phyloP scores from a whole-genome alignment of 2,113 vertebrate genomes.

The Donacobius atricapilla region DNA sequence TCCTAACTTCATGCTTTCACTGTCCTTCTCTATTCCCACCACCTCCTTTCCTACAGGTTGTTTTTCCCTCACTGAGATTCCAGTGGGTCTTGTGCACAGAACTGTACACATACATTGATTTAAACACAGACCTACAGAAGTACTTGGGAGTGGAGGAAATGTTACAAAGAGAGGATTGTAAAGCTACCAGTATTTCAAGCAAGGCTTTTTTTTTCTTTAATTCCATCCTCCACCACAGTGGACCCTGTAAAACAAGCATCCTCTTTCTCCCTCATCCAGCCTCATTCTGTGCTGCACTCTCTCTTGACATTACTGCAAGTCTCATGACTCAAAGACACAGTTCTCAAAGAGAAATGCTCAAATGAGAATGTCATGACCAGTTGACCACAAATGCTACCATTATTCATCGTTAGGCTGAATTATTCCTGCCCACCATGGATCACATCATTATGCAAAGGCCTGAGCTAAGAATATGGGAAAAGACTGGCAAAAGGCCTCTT shows the following conservation, averaged over 20 bases:
- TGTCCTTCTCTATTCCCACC: neutral
- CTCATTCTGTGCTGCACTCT: neutral
- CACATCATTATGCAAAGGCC: constrained; percentile 35
- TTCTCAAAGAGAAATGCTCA: constrained; percentile 34
- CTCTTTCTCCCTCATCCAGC: neutral
- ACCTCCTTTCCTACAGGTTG: neutral
- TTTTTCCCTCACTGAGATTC: neutral
- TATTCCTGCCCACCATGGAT: constrained; percentile 31
- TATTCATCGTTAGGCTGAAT: constrained; percentile 23
- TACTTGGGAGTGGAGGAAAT: neutral
- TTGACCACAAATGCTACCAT: constrained; percentile 51
- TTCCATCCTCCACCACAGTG: neutral
- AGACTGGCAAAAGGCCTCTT: neutral
- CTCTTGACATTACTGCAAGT: neutral
- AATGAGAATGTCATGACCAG: constrained; percentile 40
- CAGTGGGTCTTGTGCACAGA: neutral
- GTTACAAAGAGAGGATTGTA: constrained; percentile 18
- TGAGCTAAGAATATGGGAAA: constrained; percentile 27
- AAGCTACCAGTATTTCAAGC: neutral
- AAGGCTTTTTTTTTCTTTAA: neutral
- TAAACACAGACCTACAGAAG: neutral
- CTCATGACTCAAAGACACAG: neutral
- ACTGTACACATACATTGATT: neutral
- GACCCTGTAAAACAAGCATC: constrained; percentile 14
- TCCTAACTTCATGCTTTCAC: neutral